Percentiles rank a stretch among this genome's conserved stretches.
These are phyloP conservation scores for Neosalanx taihuensis DNA, from an alignment of 2,797 vertebrate genomes.

Conservation along the genomic window DNA sequence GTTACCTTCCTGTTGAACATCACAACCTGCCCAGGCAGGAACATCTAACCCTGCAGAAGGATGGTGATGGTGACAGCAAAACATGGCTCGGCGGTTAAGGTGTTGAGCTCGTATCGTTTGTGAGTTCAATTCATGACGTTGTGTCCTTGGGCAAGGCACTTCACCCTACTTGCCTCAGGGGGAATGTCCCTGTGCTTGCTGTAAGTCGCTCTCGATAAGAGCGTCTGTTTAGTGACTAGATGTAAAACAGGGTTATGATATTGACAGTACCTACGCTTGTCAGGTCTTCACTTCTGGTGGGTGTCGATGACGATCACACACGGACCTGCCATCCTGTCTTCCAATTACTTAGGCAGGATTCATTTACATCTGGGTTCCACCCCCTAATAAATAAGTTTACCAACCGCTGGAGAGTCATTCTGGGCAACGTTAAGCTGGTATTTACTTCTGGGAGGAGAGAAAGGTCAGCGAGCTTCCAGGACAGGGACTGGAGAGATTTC, in stretches of 20 bases:
- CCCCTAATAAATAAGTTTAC: conserved; percentile 49
- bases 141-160: too few species aligned
- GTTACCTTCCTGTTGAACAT: too few species aligned
- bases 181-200: too few species aligned
- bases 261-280: conserved; percentile 49
- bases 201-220: too few species aligned
- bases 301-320: conserved; percentile 32
- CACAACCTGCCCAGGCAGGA: too few species aligned
- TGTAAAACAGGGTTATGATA: conserved; percentile 45
- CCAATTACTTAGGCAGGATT: conserved; percentile 62
- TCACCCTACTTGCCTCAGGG: too few species aligned
- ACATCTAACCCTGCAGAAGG: conserved; percentile 16
- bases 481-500: conserved; percentile 21
- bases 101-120: too few species aligned
- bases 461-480: conserved; percentile 28
- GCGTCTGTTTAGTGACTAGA: too few species aligned
- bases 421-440: conserved; percentile 20
- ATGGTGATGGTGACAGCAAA: conserved; percentile 30
- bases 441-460: conserved; percentile 34
- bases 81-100: too few species aligned
- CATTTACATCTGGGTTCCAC: conserved; percentile 47
- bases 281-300: conserved; percentile 30
- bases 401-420: conserved; percentile 33
- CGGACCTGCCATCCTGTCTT: conserved; percentile 35
- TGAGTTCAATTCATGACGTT: too few species aligned